Conservation (phyloP, 2,888 invertebrate genomes). For the Parasteatoda lunata region DNA sequence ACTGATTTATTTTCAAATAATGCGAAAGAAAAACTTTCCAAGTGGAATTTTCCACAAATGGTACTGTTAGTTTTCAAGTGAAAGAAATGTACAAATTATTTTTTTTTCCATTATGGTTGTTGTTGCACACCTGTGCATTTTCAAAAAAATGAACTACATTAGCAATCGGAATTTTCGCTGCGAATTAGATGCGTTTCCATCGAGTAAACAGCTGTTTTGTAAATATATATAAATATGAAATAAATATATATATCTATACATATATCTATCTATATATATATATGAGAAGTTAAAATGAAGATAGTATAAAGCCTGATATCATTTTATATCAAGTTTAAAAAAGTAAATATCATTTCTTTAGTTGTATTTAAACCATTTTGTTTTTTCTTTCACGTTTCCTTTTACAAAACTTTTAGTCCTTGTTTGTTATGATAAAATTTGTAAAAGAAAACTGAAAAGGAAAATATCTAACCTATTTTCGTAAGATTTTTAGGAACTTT, state of each 20-base stretch:
- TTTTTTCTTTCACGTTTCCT: too few species aligned
- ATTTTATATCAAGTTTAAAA: too few species aligned
- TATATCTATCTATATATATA: slow-evolving; percentile 49
- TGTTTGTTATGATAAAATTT: too few species aligned
- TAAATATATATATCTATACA: slow-evolving; percentile 54
- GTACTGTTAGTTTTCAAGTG: slow-evolving; percentile 1
- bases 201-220: slow-evolving; percentile 62
- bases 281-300: slow-evolving; percentile 1
- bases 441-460: too few species aligned
- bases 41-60: not conserved
- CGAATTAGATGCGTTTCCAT: slow-evolving; percentile 47
- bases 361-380: not conserved
- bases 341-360: not conserved
- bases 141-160: slow-evolving; percentile 51
- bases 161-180: slow-evolving; percentile 49
- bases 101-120: slow-evolving; percentile 46
- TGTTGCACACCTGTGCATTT: slow-evolving; percentile 46
- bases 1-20: not conserved
- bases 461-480: too few species aligned
- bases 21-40: slow-evolving; percentile 2
- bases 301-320: not conserved
- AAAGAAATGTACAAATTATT: slow-evolving; percentile 65
- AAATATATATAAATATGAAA: slow-evolving; percentile 62
- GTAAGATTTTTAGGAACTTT: too few species aligned
- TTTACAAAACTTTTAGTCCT: too few species aligned